Evolutionary conservation across 2,113 vertebrate species (phyloP).

Genomic region (Syrmaticus mikado): DNA sequence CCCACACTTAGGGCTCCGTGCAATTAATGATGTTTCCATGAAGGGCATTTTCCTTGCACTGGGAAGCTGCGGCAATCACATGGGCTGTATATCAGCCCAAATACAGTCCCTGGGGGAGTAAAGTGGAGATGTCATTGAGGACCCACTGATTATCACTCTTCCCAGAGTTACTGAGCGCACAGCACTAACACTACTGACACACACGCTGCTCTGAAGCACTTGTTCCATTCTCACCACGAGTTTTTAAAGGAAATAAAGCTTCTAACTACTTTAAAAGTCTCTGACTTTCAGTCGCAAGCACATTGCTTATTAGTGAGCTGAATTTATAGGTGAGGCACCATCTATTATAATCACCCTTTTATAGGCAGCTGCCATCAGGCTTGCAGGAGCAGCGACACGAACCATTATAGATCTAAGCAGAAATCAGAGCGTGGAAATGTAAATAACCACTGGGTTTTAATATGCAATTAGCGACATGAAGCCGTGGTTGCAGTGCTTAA

Average conservation of each 20-base stretch:
- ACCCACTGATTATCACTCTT: conserved; percentile 31
- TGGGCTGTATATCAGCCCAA: conserved; percentile 16
- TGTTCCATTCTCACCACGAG: background rate
- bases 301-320: conserved; percentile 41
- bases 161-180: background rate
- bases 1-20: background rate
- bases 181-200: background rate
- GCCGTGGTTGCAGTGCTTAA: conserved; percentile 52
- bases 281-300: conserved; percentile 50
- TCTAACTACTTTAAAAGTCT: conserved; percentile 49
- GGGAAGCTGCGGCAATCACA: conserved; percentile 26
- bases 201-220: background rate
- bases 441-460: conserved; percentile 57
- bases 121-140: conserved; percentile 15
- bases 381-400: conserved; percentile 38
- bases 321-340: conserved; percentile 57
- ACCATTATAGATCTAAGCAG: conserved; percentile 28
- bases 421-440: conserved; percentile 57
- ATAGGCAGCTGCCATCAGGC: conserved; percentile 57
- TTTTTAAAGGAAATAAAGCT: conserved; percentile 59
- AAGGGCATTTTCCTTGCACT: conserved; percentile 48
- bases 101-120: conserved; percentile 26
- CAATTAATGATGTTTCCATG: conserved; percentile 23
- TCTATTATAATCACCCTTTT: conserved; percentile 53
- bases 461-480: conserved; percentile 43